A percentile compares a stretch with the other conserved stretches of the same genome.
phyloP scores from a whole-genome alignment of 2,888 invertebrate genomes.

The Plemyria rubiginata region DNA sequence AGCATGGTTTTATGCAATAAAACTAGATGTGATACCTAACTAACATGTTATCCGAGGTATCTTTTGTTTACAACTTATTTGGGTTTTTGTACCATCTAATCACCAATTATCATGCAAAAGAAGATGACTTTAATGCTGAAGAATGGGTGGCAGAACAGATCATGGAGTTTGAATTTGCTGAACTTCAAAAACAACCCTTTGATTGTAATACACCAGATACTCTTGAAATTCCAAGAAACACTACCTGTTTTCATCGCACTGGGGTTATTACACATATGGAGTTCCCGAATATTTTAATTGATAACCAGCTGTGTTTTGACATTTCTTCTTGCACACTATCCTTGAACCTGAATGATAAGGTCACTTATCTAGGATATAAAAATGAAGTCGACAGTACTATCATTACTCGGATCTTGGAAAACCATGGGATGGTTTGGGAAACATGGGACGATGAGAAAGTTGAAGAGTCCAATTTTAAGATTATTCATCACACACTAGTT shows the following conservation, averaged over 20 bases:
- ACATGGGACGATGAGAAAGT: conserved; percentile 62
- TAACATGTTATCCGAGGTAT: conserved; percentile 77
- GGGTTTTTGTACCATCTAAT: conserved; percentile 43
- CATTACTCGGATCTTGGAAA: conserved; percentile 85
- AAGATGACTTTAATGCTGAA: conserved; percentile 59
- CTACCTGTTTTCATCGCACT: conserved; percentile 69
- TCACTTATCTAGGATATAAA: conserved; percentile 84
- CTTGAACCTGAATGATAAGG: conserved; percentile 79
- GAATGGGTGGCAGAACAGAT: conserved; percentile 72
- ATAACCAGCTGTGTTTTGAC: conserved; percentile 85
- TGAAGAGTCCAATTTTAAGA: conserved; percentile 59
- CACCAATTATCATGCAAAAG: conserved; percentile 48
- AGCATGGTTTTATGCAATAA: conserved; percentile 86
- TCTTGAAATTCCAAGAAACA: conserved; percentile 51
- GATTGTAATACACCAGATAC: conserved; percentile 6
- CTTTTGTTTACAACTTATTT: conserved; percentile 67
- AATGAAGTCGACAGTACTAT: conserved; percentile 69
- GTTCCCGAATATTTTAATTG: conserved; percentile 80
- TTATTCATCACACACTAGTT: conserved; percentile 68
- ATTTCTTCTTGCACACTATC: conserved; percentile 58
- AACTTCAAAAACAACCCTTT: conserved; percentile 26
- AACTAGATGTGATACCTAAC: background rate
- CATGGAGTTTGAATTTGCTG: conserved; percentile 64
- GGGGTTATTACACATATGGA: conserved; percentile 86
- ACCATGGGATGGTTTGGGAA: conserved; percentile 80